Base-by-base conservation (phyloP, 2,113 vertebrate species). In the Microtus pennsylvanicus region DNA sequence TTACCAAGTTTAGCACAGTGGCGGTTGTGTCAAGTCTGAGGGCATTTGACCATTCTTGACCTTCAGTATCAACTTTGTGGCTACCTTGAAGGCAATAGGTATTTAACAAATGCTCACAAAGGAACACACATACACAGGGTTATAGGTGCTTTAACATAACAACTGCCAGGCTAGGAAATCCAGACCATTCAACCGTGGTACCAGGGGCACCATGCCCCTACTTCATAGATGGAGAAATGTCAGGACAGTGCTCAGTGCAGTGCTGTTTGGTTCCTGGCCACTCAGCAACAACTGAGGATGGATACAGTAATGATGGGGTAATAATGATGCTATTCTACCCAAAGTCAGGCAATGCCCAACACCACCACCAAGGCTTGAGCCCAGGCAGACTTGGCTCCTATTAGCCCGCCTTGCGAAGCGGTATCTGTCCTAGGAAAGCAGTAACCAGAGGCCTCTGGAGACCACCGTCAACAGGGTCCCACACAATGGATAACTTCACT, bases 191-290 rank as follows among this genome's bases (percentile, higher is more conserved):
- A 8, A 21, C 12, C 3, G 24, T 7, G 3, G 35, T 24, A 33
- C 70, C 61, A 45, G 50, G 83, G 0, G 45, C 63, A 7, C 5
- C 19, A 65, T 1, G 12, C 1, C 16, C 22, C 76, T 45, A n/a
- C 35, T 2, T 3, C 45, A 26, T 21, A 24, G 28, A 14, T 0
- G 26, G 69, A 21, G 69, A 91, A 75, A 30, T 3, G 30, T 33
- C 3, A 5, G 1, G 12, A 47, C n/a, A 30, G 42, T 19, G 30
- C 24, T 45, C 8, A 45, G 75, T 5, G 10, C 35, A 22, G 47
- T 0, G 4, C 13, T 33, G 22, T 16, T 24, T 13, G 86, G 7
- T 35, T 17, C 11, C 0, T n/a, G 7, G 2, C 0, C 2, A 11
- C 16, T 95, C 88, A 38, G 4, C 1, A 16, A 94, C 13, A 19